Percentiles rank a stretch among this genome's conserved stretches.
Conservation (phyloP, 2,797 vertebrate species). For the Anabas testudineus region DNA sequence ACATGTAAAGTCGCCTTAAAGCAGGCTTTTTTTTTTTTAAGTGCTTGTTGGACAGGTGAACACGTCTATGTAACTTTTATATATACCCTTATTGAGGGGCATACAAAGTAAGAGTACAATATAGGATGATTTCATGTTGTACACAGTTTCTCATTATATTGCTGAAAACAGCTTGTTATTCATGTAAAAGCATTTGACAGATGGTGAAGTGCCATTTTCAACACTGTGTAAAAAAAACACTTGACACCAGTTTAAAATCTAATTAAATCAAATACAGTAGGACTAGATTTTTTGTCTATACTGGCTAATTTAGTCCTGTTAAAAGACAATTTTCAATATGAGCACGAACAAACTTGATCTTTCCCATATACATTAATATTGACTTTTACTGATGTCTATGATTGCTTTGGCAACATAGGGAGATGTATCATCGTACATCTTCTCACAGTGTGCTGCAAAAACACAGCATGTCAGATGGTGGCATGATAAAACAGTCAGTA, state of each 20-base stretch:
- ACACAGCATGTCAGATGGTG: conserved; percentile 30
- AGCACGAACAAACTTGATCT: neutral
- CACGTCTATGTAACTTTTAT: neutral
- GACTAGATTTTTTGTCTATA: neutral
- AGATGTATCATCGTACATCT: neutral
- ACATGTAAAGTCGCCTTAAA: no score
- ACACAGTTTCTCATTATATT: neutral
- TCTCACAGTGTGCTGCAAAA: conserved; percentile 15
- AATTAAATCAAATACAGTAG: neutral
- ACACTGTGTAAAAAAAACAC: neutral
- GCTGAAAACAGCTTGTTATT: conserved; percentile 7
- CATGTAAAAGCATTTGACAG: conserved; percentile 2
- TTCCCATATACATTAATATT: neutral
- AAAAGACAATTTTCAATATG: neutral
- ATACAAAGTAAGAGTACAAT: no score
- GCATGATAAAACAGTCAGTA: conserved; percentile 7
- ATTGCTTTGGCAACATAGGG: conserved; percentile 5
- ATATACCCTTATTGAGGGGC: neutral
- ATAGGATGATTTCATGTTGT: neutral
- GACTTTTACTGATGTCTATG: neutral
- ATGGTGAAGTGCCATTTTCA: conserved; percentile 16
- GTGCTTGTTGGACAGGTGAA: no score
- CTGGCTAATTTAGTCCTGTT: neutral
- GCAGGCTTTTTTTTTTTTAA: no score
- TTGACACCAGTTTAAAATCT: neutral